These are phyloP conservation scores for Pyrrhosoma nymphula DNA, from an alignment of 2,888 invertebrate genomes.

Conservation along the genomic window DNA sequence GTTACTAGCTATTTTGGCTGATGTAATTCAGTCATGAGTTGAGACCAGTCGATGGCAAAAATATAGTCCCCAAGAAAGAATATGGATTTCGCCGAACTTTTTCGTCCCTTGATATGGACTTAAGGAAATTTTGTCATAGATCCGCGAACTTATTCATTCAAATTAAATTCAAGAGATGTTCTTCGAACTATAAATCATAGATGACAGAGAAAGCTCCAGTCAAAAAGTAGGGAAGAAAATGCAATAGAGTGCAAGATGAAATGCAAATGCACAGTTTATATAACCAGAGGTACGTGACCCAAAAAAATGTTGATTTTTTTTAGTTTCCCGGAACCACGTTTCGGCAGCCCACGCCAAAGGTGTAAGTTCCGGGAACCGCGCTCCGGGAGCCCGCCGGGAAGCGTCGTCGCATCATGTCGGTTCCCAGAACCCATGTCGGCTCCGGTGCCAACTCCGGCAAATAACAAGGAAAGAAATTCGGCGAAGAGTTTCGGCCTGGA, in stretches of 20 bases:
- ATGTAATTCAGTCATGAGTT: too few species aligned
- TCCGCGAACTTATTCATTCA: too few species aligned
- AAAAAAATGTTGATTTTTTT: background rate
- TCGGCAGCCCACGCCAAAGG: background rate
- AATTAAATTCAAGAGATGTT: too few species aligned
- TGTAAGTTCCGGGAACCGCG: background rate
- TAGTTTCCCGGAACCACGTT: background rate
- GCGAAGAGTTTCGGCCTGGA: background rate
- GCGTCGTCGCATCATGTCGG: background rate
- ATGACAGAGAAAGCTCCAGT: too few species aligned
- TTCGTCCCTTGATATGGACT: too few species aligned
- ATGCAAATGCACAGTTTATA: background rate
- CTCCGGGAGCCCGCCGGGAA: background rate
- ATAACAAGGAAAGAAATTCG: background rate
- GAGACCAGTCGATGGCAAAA: too few species aligned
- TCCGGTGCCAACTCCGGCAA: background rate
- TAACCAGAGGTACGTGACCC: background rate
- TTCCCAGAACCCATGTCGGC: background rate
- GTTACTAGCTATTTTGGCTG: too few species aligned
- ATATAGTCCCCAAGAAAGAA: too few species aligned
- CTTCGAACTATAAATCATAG: too few species aligned
- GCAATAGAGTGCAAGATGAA: background rate
- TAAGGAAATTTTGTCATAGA: too few species aligned
- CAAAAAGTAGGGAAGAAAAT: too few species aligned
- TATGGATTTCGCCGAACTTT: too few species aligned